Evolutionary conservation across 2,888 invertebrate genomes (phyloP).

Genomic region (Brachypterus glaber): DNA sequence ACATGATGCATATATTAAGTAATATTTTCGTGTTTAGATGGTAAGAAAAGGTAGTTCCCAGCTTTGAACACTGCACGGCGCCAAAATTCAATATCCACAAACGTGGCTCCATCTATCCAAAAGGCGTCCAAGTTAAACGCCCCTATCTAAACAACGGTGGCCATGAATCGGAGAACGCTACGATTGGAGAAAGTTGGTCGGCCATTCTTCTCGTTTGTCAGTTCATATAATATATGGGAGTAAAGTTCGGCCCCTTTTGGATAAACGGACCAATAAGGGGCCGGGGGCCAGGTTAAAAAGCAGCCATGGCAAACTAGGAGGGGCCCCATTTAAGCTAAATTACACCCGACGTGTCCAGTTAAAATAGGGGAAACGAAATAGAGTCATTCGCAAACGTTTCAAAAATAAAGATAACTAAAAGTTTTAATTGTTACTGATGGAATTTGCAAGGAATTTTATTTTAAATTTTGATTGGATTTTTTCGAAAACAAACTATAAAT

Average conservation of each 20-base stretch:
- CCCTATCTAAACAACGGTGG: slow-evolving; percentile 14
- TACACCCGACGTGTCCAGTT: slow-evolving; percentile 15
- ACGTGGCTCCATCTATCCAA: slow-evolving; percentile 29
- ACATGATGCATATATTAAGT: too few species aligned
- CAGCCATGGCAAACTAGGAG: slow-evolving; percentile 39
- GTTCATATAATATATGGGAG: slow-evolving; percentile 34
- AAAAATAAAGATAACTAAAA: slow-evolving; percentile 25
- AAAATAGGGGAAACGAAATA: slow-evolving; percentile 13
- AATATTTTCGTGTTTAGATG: too few species aligned
- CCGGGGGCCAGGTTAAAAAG: slow-evolving; percentile 23
- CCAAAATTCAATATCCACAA: slow-evolving; percentile 14
- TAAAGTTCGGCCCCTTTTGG: slow-evolving; percentile 31
- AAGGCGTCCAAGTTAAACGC: slow-evolving; percentile 20
- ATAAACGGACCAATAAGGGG: slow-evolving; percentile 31
- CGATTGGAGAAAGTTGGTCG: slow-evolving; percentile 41
- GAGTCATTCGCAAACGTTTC: slow-evolving; percentile 22
- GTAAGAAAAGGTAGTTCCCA: too few species aligned
- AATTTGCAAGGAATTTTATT: slow-evolving; percentile 1
- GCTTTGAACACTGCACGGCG: slow-evolving; percentile 8
- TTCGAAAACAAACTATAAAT: too few species aligned
- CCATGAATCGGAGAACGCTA: slow-evolving; percentile 25
- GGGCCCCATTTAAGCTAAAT: slow-evolving; percentile 26
- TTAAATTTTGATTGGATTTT: slow-evolving; percentile 12
- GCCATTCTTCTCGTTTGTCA: slow-evolving; percentile 45
- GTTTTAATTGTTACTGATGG: slow-evolving; percentile 25